Conservation (phyloP, 23 tunicate genomes). For the Halocynthia roretzi region DNA sequence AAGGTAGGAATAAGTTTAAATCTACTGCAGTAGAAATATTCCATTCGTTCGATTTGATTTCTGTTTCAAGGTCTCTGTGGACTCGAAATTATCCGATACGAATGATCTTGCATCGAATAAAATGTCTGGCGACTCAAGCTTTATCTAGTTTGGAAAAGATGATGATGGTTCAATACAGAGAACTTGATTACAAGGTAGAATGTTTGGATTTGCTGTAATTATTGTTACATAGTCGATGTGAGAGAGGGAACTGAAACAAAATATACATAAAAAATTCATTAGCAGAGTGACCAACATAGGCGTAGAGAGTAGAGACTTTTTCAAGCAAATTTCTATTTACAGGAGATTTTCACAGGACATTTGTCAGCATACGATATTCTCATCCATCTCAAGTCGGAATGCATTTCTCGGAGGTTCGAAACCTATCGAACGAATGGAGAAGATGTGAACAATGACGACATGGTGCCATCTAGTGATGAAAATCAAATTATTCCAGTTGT, state of each 20-base stretch:
- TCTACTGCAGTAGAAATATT: background rate
- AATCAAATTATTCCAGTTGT: conserved; percentile 46
- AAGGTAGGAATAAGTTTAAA: background rate
- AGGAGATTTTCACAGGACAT: conserved; percentile 35
- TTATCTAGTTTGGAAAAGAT: background rate
- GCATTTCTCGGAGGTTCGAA: conserved; percentile 28
- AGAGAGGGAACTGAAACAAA: no score
- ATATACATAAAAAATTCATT: no score
- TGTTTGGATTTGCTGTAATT: no score
- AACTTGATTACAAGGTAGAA: conserved; percentile 1
- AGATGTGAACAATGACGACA: background rate
- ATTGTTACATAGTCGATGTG: no score
- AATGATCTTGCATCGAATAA: conserved; percentile 40
- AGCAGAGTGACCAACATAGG: no score
- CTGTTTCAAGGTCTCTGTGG: conserved; percentile 37
- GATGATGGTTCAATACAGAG: background rate
- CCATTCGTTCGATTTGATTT: background rate
- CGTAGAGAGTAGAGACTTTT: no score
- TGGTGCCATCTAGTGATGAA: background rate
- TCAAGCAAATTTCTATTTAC: no score
- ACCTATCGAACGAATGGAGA: conserved; percentile 2
- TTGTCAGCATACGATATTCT: conserved; percentile 55
- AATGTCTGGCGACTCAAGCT: conserved; percentile 26
- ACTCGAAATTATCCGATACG: conserved; percentile 32
- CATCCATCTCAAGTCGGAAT: conserved; percentile 41